Base-by-base conservation (phyloP, 2,113 vertebrate species). In the Dasyurus viverrinus region DNA sequence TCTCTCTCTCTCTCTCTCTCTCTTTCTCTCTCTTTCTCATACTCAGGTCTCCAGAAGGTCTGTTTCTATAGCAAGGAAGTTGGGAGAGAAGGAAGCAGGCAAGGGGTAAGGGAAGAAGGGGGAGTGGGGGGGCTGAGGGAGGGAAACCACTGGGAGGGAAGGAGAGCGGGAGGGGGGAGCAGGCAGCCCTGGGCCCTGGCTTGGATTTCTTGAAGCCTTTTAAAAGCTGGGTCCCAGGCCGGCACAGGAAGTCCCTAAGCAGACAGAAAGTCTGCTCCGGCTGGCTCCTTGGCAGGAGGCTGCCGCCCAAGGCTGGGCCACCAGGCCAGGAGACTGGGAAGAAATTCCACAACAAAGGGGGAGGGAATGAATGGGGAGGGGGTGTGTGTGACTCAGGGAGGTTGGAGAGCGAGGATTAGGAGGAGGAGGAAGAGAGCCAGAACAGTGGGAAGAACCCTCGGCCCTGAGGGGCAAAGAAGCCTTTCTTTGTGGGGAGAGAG, bases 211-310 rank as follows among this genome's bases (percentile, higher is more conserved):
- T 94, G 92, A 95, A 98, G 96, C 90, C 92, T 97, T 96, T 96
- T 92, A 94, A 84, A 92, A 95, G 91, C 92, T 98, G 97, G 97
- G 98, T 96, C 95, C 95, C 96, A 97, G 97, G 95, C 93, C 94
- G 98, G 98, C 98, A 98, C 98, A 98, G 98, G 98, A 98, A 98
- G 98, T 98, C 98, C 98, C 98, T 57, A 91, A 84, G 98, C 98
- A 98, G 98, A 98, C 98, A 98, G 92, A 98, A 98, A 98, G 98
- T 98, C 98, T 98, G 98, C 98, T 92, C 96, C 95, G 24, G 91
- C 90, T 89, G 94, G 93, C 93, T 93, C 90, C 47, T 96, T 95
- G 98, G 98, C 52, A 93, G 93, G 93, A 92, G 91, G 95, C 95
- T 0, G 0, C 22, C 90, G 92, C 54, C 68, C 90, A 92, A 92